A percentile compares a stretch with the other conserved stretches of the same genome.
Conservation (phyloP, 2,888 invertebrate species). For the Caenorhabditis sp. region DNA sequence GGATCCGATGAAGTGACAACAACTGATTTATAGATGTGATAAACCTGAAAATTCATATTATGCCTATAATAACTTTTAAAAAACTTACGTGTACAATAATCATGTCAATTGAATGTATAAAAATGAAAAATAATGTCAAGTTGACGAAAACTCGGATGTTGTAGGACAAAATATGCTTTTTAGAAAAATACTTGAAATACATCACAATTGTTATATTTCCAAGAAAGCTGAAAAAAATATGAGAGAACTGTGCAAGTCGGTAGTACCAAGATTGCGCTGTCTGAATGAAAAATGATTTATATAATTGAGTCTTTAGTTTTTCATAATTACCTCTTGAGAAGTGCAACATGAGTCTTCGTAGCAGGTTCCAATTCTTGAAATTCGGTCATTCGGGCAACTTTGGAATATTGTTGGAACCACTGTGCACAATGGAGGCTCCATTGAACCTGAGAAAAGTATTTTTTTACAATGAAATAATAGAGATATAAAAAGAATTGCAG, state of each 20-base stretch:
- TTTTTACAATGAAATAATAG: no score
- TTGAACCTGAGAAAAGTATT: no score
- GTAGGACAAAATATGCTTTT: slow-evolving; percentile 19
- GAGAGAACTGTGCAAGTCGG: slow-evolving; percentile 25
- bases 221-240: slow-evolving; percentile 21
- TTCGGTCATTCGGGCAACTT: slow-evolving; percentile 23
- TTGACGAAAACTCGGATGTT: slow-evolving; percentile 30
- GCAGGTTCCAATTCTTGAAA: slow-evolving; percentile 30
- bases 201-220: background rate
- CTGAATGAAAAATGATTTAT: slow-evolving; percentile 11
- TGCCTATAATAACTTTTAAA: no score
- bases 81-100: slow-evolving; percentile 28
- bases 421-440: slow-evolving; percentile 5
- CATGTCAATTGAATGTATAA: slow-evolving; percentile 32
- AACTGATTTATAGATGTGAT: slow-evolving; percentile 22
- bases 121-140: slow-evolving; percentile 20
- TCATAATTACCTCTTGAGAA: slow-evolving; percentile 15
- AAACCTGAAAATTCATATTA: slow-evolving; percentile 9
- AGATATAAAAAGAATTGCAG: no score
- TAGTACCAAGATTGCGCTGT: slow-evolving; percentile 35
- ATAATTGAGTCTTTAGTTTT: background rate
- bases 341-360: slow-evolving; percentile 38
- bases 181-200: slow-evolving; percentile 6
- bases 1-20: slow-evolving; percentile 3
- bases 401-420: slow-evolving; percentile 9